A percentile compares a stretch with the other conserved stretches of the same genome.
Conservation (phyloP, 2,113 vertebrate species). For the Periophthalmus modestus region DNA sequence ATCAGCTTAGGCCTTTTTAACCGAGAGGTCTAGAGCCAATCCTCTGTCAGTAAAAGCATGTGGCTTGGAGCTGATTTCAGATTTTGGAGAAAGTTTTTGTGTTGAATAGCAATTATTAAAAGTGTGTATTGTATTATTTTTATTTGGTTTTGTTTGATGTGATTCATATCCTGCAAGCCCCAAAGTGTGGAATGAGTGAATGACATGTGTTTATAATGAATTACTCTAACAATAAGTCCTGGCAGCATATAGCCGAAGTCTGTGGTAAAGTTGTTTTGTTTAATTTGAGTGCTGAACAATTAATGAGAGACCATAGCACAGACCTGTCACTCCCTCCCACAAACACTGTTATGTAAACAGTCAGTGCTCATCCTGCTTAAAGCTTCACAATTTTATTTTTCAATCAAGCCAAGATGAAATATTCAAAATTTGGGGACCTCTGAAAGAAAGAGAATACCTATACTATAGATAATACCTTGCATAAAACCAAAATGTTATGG, state of each 20-base stretch:
- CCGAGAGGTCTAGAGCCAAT: not conserved
- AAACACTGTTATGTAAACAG: slow-evolving; percentile 54
- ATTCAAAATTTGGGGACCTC: not conserved
- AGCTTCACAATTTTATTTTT: slow-evolving; percentile 39
- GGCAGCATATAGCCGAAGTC: slow-evolving; percentile 4
- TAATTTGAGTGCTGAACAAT: slow-evolving; percentile 42
- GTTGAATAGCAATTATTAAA: too few relatives aligned
- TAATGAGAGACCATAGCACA: slow-evolving; percentile 40
- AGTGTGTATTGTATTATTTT: too few relatives aligned
- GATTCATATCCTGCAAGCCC: not conserved
- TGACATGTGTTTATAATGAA: not conserved
- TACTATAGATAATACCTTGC: not conserved
- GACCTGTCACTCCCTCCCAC: slow-evolving; percentile 29
- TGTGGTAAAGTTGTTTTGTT: slow-evolving; percentile 22
- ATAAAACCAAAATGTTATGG: slow-evolving; percentile 28
- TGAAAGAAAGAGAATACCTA: not conserved
- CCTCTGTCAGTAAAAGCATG: not conserved
- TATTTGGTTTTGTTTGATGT: too few relatives aligned
- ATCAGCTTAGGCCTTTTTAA: not conserved
- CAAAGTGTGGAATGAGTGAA: not conserved
- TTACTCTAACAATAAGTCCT: too few relatives aligned
- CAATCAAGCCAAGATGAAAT: slow-evolving; percentile 6
- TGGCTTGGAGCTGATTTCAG: not conserved
- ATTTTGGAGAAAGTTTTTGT: not conserved
- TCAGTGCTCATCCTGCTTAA: slow-evolving; percentile 44